Evolutionary conservation across 2,797 vertebrate species (phyloP), one percentile per base, ranked within the genome.

Genomic region (Dermochelys coriacea): DNA sequence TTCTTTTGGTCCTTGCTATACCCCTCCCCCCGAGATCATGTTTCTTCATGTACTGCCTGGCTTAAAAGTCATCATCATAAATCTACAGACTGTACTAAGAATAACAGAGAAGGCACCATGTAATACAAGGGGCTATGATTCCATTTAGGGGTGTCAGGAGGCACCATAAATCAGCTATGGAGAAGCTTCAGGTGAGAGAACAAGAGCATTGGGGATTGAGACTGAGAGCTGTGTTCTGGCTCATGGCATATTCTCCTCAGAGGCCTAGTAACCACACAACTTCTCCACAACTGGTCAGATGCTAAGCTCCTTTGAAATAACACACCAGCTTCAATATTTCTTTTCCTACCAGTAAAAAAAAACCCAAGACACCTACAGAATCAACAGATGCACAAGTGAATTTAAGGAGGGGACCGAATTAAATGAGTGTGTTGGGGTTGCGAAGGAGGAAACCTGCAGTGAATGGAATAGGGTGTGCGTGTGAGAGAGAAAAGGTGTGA

Each of bases 21-120:
- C 2, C 3, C 27, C 5, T 12, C 14, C 3, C 29, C 14, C 31
- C 91, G 91, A 91, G 94, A 87, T 95, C 89, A 3, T 96, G 94
- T 96, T 97, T 97, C 96, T 94, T 94, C 90, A 80, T 0, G 31
- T 85, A 84, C 93, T 97, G 93, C 94, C 88, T 91, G 87, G 47
- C 82, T 95, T 97, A 94, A 97, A 96, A 97, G 92, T 91, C 1
- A 0, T 7, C 94, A 0, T 6, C 94, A 81, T 97, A 98, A 97
- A 97, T 97, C 95, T 94, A 61, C 31, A 81, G 86, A 0, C 5
- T 74, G 92, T 86, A 80, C 87, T 25, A 93, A 85, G 94, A 94
- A 85, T 94, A 97, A 97, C 93, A 90, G 93, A 91, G 95, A 95
- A 93, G 94, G 95, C 90, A 92, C 54, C 8, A 1, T 75, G 93